Evolutionary conservation across 2,888 invertebrate species (phyloP).

Genomic region (Drosophila infuscata): DNA sequence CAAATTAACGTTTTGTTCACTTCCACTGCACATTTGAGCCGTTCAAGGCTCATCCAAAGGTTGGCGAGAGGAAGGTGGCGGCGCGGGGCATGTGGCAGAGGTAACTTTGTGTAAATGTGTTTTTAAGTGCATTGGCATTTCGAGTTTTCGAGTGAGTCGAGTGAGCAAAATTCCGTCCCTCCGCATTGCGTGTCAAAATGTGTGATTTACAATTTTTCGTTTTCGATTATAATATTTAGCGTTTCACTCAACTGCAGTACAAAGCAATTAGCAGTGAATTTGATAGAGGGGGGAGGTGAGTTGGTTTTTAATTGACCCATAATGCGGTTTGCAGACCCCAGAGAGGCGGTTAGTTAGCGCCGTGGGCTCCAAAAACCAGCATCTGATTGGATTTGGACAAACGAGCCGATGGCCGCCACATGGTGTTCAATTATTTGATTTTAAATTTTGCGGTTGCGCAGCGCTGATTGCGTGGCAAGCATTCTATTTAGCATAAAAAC

Average conservation of each 20-base stretch:
- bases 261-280: constrained; percentile 56
- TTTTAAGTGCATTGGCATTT: constrained; percentile 60
- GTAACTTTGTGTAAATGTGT: constrained; percentile 48
- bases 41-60: background rate
- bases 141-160: background rate
- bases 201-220: constrained; percentile 35
- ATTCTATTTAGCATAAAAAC: constrained; percentile 30
- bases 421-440: constrained; percentile 36
- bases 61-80: background rate
- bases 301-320: constrained; percentile 77
- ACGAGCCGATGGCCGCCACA: constrained; percentile 34
- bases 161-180: background rate
- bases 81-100: background rate
- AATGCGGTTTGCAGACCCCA: constrained; percentile 60
- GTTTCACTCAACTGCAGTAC: constrained; percentile 40
- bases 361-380: constrained; percentile 16
- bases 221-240: constrained; percentile 49
- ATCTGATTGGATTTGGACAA: constrained; percentile 21
- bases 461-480: constrained; percentile 26
- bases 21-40: constrained; percentile 14
- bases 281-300: constrained; percentile 18
- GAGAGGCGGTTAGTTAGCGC: constrained; percentile 52
- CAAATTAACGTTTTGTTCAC: constrained; percentile 70
- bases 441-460: constrained; percentile 20
- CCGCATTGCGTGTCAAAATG: constrained; percentile 52